Percentiles rank a stretch among this genome's conserved stretches.
These are phyloP conservation scores for Glaucopsyche alexis DNA, from an alignment of 2,888 invertebrate species.

Conservation along the genomic window DNA sequence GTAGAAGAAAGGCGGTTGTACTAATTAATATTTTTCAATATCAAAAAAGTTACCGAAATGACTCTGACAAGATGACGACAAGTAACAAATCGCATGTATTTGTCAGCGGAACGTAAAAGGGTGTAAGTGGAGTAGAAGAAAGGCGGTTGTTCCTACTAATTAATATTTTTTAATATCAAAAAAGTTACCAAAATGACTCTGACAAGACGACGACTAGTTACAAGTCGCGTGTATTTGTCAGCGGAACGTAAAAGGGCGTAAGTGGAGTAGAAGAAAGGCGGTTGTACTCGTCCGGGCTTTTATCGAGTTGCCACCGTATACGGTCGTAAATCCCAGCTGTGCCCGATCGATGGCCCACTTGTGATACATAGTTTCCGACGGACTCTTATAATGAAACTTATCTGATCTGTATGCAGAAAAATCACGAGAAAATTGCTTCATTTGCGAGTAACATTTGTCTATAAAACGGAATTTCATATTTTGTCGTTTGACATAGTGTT, in stretches of 20 bases:
- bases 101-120: not conserved
- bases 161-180: not conserved
- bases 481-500: not conserved
- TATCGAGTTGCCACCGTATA: slow-evolving; percentile 41
- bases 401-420: slow-evolving; percentile 23
- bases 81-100: not conserved
- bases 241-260: not conserved
- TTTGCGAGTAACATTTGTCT: slow-evolving; percentile 2
- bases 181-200: not conserved
- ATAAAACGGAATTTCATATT: not conserved
- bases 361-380: slow-evolving; percentile 64
- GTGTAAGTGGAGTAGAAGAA: slow-evolving; percentile 30
- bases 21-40: not conserved
- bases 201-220: slow-evolving; percentile 1
- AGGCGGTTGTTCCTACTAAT: too few relatives aligned
- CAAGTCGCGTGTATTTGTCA: not conserved
- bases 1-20: slow-evolving; percentile 31
- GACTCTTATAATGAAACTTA: slow-evolving; percentile 56
- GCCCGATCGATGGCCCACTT: slow-evolving; percentile 60
- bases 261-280: slow-evolving; percentile 31
- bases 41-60: not conserved
- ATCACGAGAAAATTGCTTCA: slow-evolving; percentile 19
- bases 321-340: slow-evolving; percentile 61
- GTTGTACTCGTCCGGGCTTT: slow-evolving; percentile 42
- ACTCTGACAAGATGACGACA: slow-evolving; percentile 12